Evolutionary conservation across 2,888 invertebrate genomes (phyloP).

Genomic region (Hetaerina titia): DNA sequence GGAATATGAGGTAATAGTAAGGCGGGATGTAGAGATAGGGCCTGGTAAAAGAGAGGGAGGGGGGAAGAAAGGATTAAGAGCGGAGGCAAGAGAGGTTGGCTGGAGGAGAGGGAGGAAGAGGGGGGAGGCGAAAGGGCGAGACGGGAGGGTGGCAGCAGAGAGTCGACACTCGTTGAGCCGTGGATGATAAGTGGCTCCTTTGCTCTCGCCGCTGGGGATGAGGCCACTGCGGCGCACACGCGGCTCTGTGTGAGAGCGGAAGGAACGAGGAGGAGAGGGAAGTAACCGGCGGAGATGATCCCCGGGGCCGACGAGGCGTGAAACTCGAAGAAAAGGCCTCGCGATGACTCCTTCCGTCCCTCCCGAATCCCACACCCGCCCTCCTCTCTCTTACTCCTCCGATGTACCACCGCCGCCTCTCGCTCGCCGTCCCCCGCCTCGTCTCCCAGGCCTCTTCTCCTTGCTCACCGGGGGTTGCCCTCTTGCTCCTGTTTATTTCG

Average conservation of each 20-base stretch:
- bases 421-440: not conserved
- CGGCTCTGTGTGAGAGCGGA: not conserved
- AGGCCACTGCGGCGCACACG: not conserved
- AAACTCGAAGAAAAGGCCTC: constrained; percentile 6
- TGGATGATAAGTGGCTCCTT: constrained; percentile 51
- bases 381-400: not conserved
- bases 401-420: not conserved
- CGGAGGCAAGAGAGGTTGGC: not conserved
- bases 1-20: not conserved
- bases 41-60: not conserved
- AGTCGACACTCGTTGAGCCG: constrained; percentile 20
- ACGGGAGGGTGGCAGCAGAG: not conserved
- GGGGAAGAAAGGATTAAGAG: not conserved
- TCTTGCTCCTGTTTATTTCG: not conserved
- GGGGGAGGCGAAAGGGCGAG: not conserved
- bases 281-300: not conserved
- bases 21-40: not conserved
- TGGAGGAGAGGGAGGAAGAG: not conserved
- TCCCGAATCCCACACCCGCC: not conserved
- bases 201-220: not conserved
- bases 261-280: not conserved
- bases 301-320: constrained; percentile 22
- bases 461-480: too few species aligned
- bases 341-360: not conserved
- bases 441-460: not conserved